phyloP scores from a whole-genome alignment of 2,113 vertebrate species.

The Lichenostomus cassidix region DNA sequence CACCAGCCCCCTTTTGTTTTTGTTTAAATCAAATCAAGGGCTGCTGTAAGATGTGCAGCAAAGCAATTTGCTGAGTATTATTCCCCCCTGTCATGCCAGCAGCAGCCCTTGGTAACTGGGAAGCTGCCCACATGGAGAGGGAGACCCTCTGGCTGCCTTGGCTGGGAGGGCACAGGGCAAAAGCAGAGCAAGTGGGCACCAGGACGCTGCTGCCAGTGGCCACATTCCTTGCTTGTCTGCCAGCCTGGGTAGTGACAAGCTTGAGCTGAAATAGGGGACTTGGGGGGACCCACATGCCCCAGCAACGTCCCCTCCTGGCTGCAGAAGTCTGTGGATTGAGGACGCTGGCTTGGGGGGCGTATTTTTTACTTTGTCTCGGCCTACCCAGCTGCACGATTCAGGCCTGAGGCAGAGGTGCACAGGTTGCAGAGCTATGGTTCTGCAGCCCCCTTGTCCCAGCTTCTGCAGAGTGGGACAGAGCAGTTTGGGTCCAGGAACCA shows the following conservation, averaged over 20 bases:
- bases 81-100: conserved; percentile 40
- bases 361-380: not conserved
- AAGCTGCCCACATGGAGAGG: not conserved
- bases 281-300: not conserved
- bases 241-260: not conserved
- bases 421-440: not conserved
- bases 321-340: not conserved
- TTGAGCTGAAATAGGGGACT: not conserved
- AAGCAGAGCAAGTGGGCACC: not conserved
- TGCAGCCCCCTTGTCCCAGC: not conserved
- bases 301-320: not conserved
- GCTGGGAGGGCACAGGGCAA: accelerated
- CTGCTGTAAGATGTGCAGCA: conserved; percentile 53
- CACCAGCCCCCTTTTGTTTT: conserved; percentile 68
- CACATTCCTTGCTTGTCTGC: not conserved
- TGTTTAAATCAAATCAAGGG: conserved; percentile 68
- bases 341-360: accelerated
- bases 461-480: not conserved
- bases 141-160: not conserved
- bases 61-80: conserved; percentile 66
- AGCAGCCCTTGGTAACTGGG: conserved; percentile 64
- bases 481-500: not conserved
- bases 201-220: accelerated
- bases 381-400: not conserved
- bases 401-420: not conserved